Conservation (phyloP, 2,888 invertebrate genomes). For the Eupithecia dodoneata region DNA sequence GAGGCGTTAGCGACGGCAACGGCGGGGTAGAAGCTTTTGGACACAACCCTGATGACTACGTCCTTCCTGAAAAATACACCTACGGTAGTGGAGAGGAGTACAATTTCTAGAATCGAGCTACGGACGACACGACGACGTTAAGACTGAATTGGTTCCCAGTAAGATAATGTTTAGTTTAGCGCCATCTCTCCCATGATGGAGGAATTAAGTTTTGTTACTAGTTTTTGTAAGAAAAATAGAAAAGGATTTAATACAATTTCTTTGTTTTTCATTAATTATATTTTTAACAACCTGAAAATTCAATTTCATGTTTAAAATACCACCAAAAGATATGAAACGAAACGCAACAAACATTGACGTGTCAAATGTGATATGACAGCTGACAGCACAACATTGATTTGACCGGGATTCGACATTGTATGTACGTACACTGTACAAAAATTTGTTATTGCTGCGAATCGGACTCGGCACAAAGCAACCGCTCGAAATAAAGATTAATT, state of each 20-base stretch:
- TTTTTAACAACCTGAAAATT: background rate
- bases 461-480: constrained; percentile 52
- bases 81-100: constrained; percentile 75
- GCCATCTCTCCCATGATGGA: background rate
- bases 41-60: constrained; percentile 74
- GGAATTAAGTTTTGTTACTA: background rate
- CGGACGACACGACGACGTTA: background rate
- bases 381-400: constrained; percentile 43
- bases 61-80: constrained; percentile 73
- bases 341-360: constrained; percentile 10
- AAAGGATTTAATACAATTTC: too few species aligned
- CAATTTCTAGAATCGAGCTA: constrained; percentile 56
- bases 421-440: constrained; percentile 7
- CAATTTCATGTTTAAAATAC: background rate
- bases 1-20: constrained; percentile 70
- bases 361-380: constrained; percentile 28
- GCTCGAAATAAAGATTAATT: constrained; percentile 51
- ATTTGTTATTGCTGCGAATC: constrained; percentile 63
- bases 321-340: background rate
- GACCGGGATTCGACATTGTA: constrained; percentile 17
- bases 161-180: background rate
- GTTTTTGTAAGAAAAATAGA: too few species aligned
- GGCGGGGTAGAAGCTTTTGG: constrained; percentile 76
- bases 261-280: background rate
- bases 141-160: constrained; percentile 1